Evolutionary conservation across 2,797 vertebrate species (phyloP), one percentile per base, ranked within the genome.

Genomic region (Alosa sapidissima): DNA sequence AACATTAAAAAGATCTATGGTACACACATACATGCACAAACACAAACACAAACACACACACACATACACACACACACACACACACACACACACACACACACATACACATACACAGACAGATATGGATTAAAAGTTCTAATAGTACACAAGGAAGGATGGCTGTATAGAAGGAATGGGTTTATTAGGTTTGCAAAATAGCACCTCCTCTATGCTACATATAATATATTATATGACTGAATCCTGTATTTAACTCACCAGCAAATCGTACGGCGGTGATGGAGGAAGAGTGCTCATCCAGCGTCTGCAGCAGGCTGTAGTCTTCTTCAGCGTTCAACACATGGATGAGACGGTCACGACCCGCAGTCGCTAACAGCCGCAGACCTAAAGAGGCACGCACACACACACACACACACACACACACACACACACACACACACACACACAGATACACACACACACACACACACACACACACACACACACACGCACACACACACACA

Each of bases 211-310:
- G 28, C 28, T 28, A 28, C 28, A 28, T 28, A 28, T 28, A 28
- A 28, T 28, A 28, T 28, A 28, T 28, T 28, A 28, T 28, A 28
- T 28, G 28, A 28, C 28, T 28, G 28, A 28, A 28, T 28, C 28
- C 28, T 28, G 28, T 28, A 28, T 28, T 28, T 28, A 28, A 28
- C 28, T 28, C 28, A 28, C 98, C 97, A 89, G 98, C 96, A 91
- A 99, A 99, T 86, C 97, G 97, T 84, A 99, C 96, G 62, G 98
- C 97, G 81, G 97, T 98, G 93, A 99, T 97, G 85, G 97, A 97
- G 83, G 98, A 98, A 11, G 98, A 99, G 92, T 99, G 98, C 81
- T 99, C 97, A 0, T 99, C 97, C 82, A 99, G 91, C 0, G 98
- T 99, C 94, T 99, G 98, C 87, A 98, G 94, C 81, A 98, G 92